phyloP scores from a whole-genome alignment of 2,888 invertebrate genomes.

The Augochlorella aurata region DNA sequence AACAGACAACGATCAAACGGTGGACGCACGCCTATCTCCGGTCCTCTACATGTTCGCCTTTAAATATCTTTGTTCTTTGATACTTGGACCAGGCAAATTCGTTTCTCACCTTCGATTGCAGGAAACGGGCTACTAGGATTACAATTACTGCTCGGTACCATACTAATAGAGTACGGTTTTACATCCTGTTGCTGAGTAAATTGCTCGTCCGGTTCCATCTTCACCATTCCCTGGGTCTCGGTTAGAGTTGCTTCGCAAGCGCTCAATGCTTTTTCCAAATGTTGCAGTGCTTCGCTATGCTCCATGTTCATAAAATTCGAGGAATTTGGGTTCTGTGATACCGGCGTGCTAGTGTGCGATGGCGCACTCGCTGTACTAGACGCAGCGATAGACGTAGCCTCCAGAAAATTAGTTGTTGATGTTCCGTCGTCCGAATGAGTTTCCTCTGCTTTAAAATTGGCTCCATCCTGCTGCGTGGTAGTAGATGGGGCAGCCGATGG shows the following conservation, averaged over 20 bases:
- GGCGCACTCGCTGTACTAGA: slow-evolving; percentile 63
- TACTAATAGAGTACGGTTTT: slow-evolving; percentile 80
- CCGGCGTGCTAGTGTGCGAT: slow-evolving; percentile 58
- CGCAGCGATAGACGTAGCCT: slow-evolving; percentile 59
- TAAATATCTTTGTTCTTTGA: neutral
- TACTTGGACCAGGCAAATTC: neutral
- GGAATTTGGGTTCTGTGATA: slow-evolving; percentile 68
- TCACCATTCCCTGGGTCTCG: slow-evolving; percentile 79
- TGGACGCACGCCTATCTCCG: neutral
- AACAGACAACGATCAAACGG: slow-evolving; percentile 1
- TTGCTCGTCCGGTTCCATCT: slow-evolving; percentile 80
- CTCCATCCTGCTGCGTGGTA: slow-evolving; percentile 61
- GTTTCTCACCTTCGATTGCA: slow-evolving; percentile 78
- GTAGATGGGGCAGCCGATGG: slow-evolving; percentile 67
- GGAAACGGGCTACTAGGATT: slow-evolving; percentile 80
- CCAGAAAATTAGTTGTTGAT: slow-evolving; percentile 68
- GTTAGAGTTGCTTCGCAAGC: slow-evolving; percentile 80
- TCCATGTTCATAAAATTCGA: slow-evolving; percentile 79
- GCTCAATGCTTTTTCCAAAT: slow-evolving; percentile 79
- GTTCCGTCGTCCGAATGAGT: slow-evolving; percentile 66
- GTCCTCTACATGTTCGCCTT: neutral
- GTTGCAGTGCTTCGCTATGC: slow-evolving; percentile 80
- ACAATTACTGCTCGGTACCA: slow-evolving; percentile 77
- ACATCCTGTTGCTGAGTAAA: slow-evolving; percentile 76
- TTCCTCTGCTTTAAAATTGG: slow-evolving; percentile 71